A percentile compares a stretch with the other conserved stretches of the same genome.
These are phyloP conservation scores for Macaria notata DNA, from an alignment of 2,888 invertebrate genomes.

Conservation along the genomic window DNA sequence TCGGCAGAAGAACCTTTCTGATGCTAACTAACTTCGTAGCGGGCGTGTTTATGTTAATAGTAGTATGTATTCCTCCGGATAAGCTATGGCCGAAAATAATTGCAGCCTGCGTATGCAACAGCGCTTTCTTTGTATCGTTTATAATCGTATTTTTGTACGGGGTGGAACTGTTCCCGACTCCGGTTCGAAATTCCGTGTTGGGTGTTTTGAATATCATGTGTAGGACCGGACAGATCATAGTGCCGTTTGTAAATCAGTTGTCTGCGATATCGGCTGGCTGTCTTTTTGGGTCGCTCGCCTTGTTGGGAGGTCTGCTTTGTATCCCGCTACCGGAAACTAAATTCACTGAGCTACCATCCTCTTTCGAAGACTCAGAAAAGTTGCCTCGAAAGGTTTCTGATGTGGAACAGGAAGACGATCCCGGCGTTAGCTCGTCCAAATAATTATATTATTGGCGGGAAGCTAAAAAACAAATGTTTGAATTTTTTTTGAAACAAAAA, in stretches of 20 bases:
- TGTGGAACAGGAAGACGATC: background rate
- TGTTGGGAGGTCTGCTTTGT: slow-evolving; percentile 84
- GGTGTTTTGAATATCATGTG: slow-evolving; percentile 91
- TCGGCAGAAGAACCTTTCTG: slow-evolving; percentile 84
- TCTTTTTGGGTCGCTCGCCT: slow-evolving; percentile 85
- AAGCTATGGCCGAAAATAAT: slow-evolving; percentile 74
- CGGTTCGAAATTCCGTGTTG: slow-evolving; percentile 90
- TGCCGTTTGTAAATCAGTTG: slow-evolving; percentile 88
- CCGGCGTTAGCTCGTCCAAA: too few relatives aligned
- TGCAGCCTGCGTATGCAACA: slow-evolving; percentile 87
- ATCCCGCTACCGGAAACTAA: slow-evolving; percentile 84
- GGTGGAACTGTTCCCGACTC: slow-evolving; percentile 93
- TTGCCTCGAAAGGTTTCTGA: slow-evolving; percentile 24
- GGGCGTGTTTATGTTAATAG: slow-evolving; percentile 57
- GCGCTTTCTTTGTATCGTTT: slow-evolving; percentile 90
- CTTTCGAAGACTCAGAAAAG: slow-evolving; percentile 53
- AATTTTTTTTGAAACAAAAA: too few relatives aligned
- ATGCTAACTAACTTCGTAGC: slow-evolving; percentile 76
- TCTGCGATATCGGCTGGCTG: slow-evolving; percentile 50
- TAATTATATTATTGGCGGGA: too few relatives aligned
- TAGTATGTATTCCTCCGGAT: slow-evolving; percentile 45
- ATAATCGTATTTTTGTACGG: slow-evolving; percentile 91
- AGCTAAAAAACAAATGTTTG: too few relatives aligned
- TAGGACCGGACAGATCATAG: slow-evolving; percentile 89
- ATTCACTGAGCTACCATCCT: slow-evolving; percentile 54